Evolutionary conservation across 2,797 vertebrate species (phyloP).

Genomic region (Gymnopithys bicolor): DNA sequence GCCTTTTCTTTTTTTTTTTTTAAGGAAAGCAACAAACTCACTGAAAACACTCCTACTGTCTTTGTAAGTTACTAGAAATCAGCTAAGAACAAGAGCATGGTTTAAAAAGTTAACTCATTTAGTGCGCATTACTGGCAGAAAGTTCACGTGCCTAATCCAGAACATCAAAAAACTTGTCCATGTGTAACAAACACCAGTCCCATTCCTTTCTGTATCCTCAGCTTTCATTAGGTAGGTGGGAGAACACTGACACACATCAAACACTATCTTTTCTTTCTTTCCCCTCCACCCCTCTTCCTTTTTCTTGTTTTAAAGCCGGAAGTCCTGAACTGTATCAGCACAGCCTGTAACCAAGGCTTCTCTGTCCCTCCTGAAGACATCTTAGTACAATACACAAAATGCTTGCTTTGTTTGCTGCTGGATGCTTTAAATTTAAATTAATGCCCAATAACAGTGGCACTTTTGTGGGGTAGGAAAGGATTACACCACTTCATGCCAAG

Average conservation of each 20-base stretch:
- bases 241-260: background rate
- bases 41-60: background rate
- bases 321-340: background rate
- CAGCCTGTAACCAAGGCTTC: slow-evolving; percentile 7
- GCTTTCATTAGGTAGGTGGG: background rate
- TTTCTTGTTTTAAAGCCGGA: background rate
- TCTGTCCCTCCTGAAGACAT: slow-evolving; percentile 43
- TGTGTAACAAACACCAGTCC: background rate
- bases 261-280: background rate
- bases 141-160: background rate
- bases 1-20: background rate
- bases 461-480: slow-evolving; percentile 26
- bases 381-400: slow-evolving; percentile 45
- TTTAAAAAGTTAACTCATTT: background rate
- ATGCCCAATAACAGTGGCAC: slow-evolving; percentile 28
- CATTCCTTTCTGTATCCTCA: background rate
- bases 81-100: background rate
- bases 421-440: slow-evolving; percentile 35
- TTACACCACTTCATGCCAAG: background rate
- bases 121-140: background rate
- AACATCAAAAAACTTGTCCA: background rate
- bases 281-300: too few species aligned
- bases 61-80: background rate
- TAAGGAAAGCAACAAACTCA: background rate
- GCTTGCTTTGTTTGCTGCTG: slow-evolving; percentile 48